These are phyloP conservation scores for Procavia capensis DNA, from an alignment of 2,113 vertebrate genomes.

Conservation along the genomic window DNA sequence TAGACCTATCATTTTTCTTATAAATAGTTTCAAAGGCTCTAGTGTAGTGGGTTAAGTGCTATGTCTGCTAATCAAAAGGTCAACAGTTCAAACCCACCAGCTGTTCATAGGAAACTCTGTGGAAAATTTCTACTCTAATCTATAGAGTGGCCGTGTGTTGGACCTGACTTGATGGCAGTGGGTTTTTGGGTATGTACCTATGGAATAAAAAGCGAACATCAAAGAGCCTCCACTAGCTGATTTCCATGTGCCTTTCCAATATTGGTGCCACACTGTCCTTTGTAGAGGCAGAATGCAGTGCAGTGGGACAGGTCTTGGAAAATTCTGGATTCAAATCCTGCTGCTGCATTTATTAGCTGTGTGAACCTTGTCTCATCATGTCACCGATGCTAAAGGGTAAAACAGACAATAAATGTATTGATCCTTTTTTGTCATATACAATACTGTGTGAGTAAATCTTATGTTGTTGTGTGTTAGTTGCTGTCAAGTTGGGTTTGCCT, in stretches of 20 bases:
- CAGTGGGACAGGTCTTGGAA: not conserved
- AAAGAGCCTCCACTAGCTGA: not conserved
- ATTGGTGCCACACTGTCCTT: too few species aligned
- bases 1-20: not conserved
- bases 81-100: too few species aligned
- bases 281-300: not conserved
- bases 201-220: not conserved
- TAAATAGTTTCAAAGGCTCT: not conserved
- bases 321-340: not conserved
- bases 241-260: not conserved
- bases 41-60: too few species aligned
- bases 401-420: not conserved
- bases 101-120: too few species aligned
- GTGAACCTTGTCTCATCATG: not conserved
- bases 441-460: not conserved
- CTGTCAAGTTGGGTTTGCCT: not conserved
- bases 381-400: not conserved
- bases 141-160: too few species aligned
- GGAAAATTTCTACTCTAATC: too few species aligned
- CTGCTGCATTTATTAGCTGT: not conserved
- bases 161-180: too few species aligned
- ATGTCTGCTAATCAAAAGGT: too few species aligned
- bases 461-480: not conserved
- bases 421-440: not conserved
- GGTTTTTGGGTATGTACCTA: too few species aligned